phyloP scores from a whole-genome alignment of 2,888 invertebrate genomes.

The Tenthredo notha region DNA sequence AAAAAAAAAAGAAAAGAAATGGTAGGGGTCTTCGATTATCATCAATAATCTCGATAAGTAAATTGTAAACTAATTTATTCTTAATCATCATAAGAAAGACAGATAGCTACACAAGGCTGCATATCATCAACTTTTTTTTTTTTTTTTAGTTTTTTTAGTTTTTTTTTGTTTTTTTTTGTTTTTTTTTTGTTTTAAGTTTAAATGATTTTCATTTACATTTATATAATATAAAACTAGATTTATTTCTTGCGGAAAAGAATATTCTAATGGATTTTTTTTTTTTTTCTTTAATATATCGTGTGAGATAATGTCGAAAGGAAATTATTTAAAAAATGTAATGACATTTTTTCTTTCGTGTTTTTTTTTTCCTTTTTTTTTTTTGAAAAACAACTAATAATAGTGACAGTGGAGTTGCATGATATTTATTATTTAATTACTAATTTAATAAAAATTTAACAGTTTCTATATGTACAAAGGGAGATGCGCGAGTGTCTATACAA shows the following conservation, averaged over 20 bases:
- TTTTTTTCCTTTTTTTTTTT: slow-evolving; percentile 13
- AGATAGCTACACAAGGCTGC: slow-evolving; percentile 64
- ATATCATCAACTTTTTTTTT: slow-evolving; percentile 40
- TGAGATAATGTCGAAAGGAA: slow-evolving; percentile 59
- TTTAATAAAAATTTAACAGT: slow-evolving; percentile 75
- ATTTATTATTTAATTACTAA: slow-evolving; percentile 68
- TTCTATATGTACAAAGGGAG: slow-evolving; percentile 73
- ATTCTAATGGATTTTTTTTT: slow-evolving; percentile 62
- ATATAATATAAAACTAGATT: slow-evolving; percentile 74
- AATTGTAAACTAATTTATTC: slow-evolving; percentile 53
- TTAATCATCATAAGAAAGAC: slow-evolving; percentile 56
- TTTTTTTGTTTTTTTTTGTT: slow-evolving; percentile 30
- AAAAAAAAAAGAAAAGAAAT: slow-evolving; percentile 47
- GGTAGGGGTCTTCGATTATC: slow-evolving; percentile 44
- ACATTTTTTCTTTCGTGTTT: slow-evolving; percentile 31
- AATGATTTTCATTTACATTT: slow-evolving; percentile 70
- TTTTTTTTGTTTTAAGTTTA: slow-evolving; percentile 27
- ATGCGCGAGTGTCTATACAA: slow-evolving; percentile 70
- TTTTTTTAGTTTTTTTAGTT: slow-evolving; percentile 18
- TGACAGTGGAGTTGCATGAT: slow-evolving; percentile 66
- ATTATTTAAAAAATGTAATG: slow-evolving; percentile 52
- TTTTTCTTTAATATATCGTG: slow-evolving; percentile 58
- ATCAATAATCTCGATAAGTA: slow-evolving; percentile 49
- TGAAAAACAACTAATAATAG: slow-evolving; percentile 59
- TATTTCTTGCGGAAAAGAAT: slow-evolving; percentile 71